A percentile compares a stretch with the other conserved stretches of the same genome.
phyloP scores from a whole-genome alignment of 2,888 invertebrate genomes.

The Rotaria macrura region DNA sequence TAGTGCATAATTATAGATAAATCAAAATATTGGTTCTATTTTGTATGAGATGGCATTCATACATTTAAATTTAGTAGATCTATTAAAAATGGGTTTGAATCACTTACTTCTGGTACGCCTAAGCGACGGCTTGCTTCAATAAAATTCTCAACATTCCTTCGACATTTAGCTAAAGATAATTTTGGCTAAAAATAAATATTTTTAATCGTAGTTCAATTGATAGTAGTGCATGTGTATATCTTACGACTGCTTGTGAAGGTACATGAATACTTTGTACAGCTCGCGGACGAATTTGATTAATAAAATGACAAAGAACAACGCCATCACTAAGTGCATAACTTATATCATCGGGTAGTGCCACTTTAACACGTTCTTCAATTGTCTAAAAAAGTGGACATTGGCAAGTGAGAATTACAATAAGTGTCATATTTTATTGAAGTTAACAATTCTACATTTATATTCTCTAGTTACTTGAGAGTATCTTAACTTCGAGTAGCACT shows the following conservation, averaged over 20 bases:
- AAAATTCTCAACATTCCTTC: slow-evolving; percentile 87
- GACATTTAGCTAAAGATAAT: slow-evolving; percentile 82
- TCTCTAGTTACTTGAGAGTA: too few species aligned
- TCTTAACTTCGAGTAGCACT: too few species aligned
- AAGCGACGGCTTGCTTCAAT: slow-evolving; percentile 82
- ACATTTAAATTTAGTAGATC: too few species aligned
- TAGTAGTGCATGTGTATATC: background rate
- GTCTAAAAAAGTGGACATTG: slow-evolving; percentile 43
- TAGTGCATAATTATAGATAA: too few species aligned
- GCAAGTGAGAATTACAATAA: too few species aligned
- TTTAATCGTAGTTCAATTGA: too few species aligned
- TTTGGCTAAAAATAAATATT: slow-evolving; percentile 61
- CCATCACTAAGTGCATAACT: slow-evolving; percentile 74
- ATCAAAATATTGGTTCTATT: too few species aligned
- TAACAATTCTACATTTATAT: too few species aligned
- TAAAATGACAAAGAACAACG: slow-evolving; percentile 82
- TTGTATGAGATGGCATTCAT: too few species aligned
- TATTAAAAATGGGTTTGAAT: too few species aligned
- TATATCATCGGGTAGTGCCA: slow-evolving; percentile 73
- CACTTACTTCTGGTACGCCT: slow-evolving; percentile 80
- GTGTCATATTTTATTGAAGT: too few species aligned
- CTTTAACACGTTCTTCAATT: slow-evolving; percentile 76
- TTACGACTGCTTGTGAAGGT: slow-evolving; percentile 55
- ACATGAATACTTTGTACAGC: slow-evolving; percentile 87
- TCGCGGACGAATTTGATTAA: slow-evolving; percentile 78